Evolutionary conservation across 2,113 vertebrate genomes (phyloP).

Genomic region (Anolis carolinensis): DNA sequence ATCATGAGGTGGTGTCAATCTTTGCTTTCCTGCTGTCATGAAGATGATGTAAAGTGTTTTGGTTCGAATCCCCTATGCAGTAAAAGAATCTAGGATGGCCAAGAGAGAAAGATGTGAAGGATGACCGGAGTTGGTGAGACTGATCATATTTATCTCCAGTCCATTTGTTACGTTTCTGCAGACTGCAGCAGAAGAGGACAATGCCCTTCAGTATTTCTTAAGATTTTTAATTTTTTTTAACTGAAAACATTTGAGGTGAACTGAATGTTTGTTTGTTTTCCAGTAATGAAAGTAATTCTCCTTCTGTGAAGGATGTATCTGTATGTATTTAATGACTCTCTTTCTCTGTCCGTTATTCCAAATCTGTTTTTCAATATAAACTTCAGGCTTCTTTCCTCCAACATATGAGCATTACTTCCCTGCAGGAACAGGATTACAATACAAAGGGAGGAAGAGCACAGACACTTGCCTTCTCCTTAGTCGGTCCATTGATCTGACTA

Average conservation of each 20-base stretch:
- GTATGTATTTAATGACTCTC: no score
- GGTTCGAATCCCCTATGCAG: not conserved
- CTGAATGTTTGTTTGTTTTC: not conserved
- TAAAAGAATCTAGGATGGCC: not conserved
- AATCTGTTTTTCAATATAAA: not conserved
- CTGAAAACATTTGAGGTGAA: not conserved
- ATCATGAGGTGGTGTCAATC: not conserved
- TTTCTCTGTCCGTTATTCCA: not conserved
- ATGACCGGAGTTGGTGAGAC: not conserved
- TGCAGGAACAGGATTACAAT: constrained; percentile 39
- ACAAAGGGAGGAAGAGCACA: not conserved
- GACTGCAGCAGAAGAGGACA: not conserved
- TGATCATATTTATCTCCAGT: not conserved
- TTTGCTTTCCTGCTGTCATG: not conserved
- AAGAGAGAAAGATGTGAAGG: not conserved
- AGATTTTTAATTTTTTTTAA: constrained; percentile 2
- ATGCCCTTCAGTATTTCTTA: constrained; percentile 9
- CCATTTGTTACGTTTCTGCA: not conserved
- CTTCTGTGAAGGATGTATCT: constrained; percentile 11
- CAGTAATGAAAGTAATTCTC: not conserved
- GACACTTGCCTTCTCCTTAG: not conserved
- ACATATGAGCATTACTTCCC: constrained; percentile 41
- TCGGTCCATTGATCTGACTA: not conserved
- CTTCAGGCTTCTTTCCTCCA: not conserved
- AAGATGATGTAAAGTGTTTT: not conserved